A percentile compares a stretch with the other conserved stretches of the same genome.
These are phyloP conservation scores for Campylorhamphus procurvoides DNA, from an alignment of 2,113 vertebrate species.

Conservation along the genomic window DNA sequence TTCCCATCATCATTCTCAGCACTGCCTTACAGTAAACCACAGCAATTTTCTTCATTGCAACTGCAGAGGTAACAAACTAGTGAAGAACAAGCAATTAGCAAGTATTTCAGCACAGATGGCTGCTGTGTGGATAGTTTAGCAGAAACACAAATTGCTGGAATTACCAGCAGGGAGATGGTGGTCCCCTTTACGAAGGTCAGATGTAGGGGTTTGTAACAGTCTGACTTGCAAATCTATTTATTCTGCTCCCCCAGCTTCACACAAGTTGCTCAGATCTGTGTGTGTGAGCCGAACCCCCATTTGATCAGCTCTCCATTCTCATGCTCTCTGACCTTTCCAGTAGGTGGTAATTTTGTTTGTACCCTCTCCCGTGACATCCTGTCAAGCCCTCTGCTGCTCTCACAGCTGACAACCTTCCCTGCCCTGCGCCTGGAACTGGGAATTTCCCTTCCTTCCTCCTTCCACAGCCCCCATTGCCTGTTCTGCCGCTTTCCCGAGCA, in stretches of 20 bases:
- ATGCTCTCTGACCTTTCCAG: conserved; percentile 24
- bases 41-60: not conserved
- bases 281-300: not conserved
- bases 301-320: not conserved
- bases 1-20: not conserved
- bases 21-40: rapidly evolving
- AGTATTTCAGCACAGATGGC: not conserved
- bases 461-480: not conserved
- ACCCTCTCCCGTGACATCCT: conserved; percentile 16
- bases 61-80: not conserved
- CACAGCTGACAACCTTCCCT: not conserved
- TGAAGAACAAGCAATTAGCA: not conserved
- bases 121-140: not conserved
- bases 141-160: not conserved
- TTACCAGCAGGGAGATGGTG: not conserved
- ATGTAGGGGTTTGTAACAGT: rapidly evolving
- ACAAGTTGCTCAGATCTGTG: not conserved
- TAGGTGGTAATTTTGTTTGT: not conserved
- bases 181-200: rapidly evolving
- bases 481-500: not conserved
- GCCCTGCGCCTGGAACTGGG: not conserved
- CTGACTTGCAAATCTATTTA: not conserved
- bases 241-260: not conserved
- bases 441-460: conserved; percentile 34
- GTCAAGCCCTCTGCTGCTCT: not conserved